These are phyloP conservation scores for Halichoerus grypus DNA, from an alignment of 2,113 vertebrate species.

Conservation along the genomic window DNA sequence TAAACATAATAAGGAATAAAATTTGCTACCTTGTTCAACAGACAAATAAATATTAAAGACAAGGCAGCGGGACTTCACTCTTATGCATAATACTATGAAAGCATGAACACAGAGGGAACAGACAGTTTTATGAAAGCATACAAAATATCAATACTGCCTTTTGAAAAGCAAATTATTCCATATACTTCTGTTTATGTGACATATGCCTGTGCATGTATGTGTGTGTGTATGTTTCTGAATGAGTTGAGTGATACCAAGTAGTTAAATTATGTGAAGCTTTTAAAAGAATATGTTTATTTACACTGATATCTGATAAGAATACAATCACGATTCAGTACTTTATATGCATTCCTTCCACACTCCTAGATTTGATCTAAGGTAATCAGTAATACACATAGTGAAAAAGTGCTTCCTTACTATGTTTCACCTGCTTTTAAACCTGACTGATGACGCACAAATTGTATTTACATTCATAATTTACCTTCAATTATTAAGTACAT, in stretches of 20 bases:
- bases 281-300: background rate
- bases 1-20: conserved; percentile 46
- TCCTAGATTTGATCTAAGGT: background rate
- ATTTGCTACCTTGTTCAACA: conserved; percentile 65
- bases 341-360: background rate
- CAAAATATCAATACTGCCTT: background rate
- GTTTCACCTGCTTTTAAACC: conserved; percentile 12
- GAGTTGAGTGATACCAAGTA: background rate
- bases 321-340: background rate
- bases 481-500: background rate
- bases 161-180: background rate
- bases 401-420: background rate
- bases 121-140: conserved; percentile 24
- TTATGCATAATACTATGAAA: background rate
- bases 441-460: background rate
- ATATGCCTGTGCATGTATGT: background rate
- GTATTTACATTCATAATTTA: background rate
- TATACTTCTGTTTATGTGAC: background rate
- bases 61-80: background rate
- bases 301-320: background rate
- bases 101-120: background rate
- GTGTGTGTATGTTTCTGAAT: background rate
- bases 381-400: background rate
- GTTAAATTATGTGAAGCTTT: background rate
- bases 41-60: conserved; percentile 62